Percentiles rank a stretch among this genome's conserved stretches.
Evolutionary conservation across 2,797 vertebrate species (phyloP).

Genomic region (Pithecia hirsuta): DNA sequence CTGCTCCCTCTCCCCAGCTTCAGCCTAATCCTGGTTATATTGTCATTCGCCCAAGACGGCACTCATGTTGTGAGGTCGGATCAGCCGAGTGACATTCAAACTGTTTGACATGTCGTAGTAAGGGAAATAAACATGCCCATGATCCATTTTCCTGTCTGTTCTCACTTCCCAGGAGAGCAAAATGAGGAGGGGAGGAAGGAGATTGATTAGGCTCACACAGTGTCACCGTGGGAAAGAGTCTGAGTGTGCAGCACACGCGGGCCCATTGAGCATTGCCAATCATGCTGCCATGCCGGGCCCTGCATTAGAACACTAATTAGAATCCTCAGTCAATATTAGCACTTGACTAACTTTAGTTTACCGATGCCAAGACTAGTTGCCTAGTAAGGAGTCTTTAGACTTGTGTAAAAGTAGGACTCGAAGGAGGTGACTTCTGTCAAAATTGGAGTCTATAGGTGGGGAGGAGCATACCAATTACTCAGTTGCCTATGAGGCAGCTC

Average conservation of each 20-base stretch:
- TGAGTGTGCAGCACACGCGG: not conserved
- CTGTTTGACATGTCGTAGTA: not conserved
- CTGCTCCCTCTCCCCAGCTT: not conserved
- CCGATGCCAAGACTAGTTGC: not conserved
- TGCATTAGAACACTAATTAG: not conserved
- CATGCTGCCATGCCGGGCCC: accelerated
- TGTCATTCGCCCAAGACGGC: no score
- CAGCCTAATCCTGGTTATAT: not conserved
- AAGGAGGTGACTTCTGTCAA: not conserved
- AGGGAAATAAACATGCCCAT: no score
- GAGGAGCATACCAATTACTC: not conserved
- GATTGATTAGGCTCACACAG: no score
- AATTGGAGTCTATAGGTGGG: not conserved
- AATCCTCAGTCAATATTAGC: not conserved
- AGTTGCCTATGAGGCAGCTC: not conserved
- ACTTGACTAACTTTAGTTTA: not conserved
- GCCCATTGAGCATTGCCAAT: not conserved
- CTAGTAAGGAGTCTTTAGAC: not conserved
- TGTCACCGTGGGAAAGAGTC: not conserved
- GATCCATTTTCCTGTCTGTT: no score
- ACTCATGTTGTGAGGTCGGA: not conserved
- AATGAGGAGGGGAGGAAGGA: not conserved
- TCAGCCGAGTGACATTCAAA: not conserved
- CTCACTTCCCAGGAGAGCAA: not conserved
- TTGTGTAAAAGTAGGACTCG: not conserved